Conservation (phyloP, 37 sponge, comb jelly and placozoan species). For the Crambe crambe region DNA sequence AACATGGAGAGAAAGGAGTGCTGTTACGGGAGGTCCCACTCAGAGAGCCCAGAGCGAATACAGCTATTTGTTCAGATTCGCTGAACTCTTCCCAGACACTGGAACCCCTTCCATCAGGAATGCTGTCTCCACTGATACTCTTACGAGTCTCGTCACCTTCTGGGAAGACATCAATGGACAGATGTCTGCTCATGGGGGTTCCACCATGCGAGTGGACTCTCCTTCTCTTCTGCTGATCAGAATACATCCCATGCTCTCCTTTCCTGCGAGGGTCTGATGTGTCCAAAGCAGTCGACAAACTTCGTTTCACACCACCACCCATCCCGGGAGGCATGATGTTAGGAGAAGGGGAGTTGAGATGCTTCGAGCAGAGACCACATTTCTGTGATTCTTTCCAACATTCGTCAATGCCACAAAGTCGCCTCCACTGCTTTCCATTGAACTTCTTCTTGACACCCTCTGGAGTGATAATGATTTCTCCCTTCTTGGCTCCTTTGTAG, state of each 20-base stretch:
- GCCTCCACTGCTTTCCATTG: conserved; percentile 75
- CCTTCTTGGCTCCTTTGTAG: conserved; percentile 67
- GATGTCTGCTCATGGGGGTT: conserved; percentile 1
- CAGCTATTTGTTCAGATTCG: conserved; percentile 60
- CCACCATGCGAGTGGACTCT: conserved; percentile 29
- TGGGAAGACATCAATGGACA: conserved; percentile 16
- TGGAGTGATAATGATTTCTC: conserved; percentile 64
- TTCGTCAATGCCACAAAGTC: conserved; percentile 64
- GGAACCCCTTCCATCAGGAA: conserved; percentile 17
- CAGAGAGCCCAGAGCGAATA: conserved; percentile 49
- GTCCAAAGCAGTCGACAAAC: conserved; percentile 38
- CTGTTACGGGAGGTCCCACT: conserved; percentile 38
- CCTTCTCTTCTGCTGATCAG: conserved; percentile 16
- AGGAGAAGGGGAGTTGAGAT: conserved; percentile 57
- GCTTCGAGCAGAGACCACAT: conserved; percentile 68
- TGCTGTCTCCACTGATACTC: conserved; percentile 13
- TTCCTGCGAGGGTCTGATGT: conserved; percentile 4
- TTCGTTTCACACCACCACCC: conserved; percentile 21
- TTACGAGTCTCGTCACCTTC: conserved; percentile 9
- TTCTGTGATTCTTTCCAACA: conserved; percentile 77
- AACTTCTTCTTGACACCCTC: conserved; percentile 76
- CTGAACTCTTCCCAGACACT: conserved; percentile 59
- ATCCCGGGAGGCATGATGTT: conserved; percentile 27
- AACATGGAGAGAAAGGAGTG: conserved; percentile 39
- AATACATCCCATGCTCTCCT: background rate